Evolutionary conservation across 2,113 vertebrate species (phyloP).

Genomic region (Cinclus cinclus): DNA sequence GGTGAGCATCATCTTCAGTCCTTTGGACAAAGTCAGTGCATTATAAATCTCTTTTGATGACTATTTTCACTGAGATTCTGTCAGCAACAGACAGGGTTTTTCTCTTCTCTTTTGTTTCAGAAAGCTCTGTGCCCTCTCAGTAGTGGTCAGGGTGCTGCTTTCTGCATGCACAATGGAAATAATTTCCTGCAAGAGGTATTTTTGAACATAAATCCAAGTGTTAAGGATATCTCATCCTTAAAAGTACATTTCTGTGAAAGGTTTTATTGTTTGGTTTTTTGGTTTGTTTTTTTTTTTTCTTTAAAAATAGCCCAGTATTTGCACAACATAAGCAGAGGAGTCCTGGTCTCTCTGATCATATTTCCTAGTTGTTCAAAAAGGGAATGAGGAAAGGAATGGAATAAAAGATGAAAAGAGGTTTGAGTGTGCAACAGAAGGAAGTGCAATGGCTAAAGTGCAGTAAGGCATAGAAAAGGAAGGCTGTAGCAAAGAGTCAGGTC

Average conservation of each 20-base stretch:
- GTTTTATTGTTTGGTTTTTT: neutral
- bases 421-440: neutral
- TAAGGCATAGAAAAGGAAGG: neutral
- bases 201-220: neutral
- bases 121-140: neutral
- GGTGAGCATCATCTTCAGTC: neutral
- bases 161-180: neutral
- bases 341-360: neutral
- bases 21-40: neutral
- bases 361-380: neutral
- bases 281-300: neutral
- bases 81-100: neutral
- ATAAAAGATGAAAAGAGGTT: neutral
- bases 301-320: neutral
- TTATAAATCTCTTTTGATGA: neutral
- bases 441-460: neutral
- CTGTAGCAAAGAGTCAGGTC: neutral
- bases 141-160: neutral
- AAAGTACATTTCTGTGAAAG: neutral
- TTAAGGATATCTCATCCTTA: neutral
- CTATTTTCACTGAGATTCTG: neutral
- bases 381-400: neutral
- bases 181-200: neutral
- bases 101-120: neutral
- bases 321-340: neutral